Percentiles rank a stretch among this genome's conserved stretches.
Evolutionary conservation across 2,113 vertebrate genomes (phyloP).

Genomic region (Sardina pilchardus): DNA sequence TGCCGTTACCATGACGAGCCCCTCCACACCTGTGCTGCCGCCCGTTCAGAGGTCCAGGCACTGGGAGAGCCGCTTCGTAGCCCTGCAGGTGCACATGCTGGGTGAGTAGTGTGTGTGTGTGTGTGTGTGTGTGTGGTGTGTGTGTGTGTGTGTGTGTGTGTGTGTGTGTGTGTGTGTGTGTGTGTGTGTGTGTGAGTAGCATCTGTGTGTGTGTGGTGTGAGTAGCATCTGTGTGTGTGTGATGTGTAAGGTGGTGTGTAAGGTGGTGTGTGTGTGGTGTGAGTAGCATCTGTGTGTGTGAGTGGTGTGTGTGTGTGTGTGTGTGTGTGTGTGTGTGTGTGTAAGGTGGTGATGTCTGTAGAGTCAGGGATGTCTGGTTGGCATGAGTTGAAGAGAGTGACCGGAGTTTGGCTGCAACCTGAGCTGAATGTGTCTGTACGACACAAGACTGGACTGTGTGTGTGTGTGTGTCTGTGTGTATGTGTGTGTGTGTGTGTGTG

Average conservation of each 20-base stretch:
- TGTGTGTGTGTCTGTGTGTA: not conserved
- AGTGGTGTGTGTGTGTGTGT: not conserved
- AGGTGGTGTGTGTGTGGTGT: slow-evolving; percentile 5
- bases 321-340: slow-evolving; percentile 5
- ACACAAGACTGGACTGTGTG: not conserved
- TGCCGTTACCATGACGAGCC: not conserved
- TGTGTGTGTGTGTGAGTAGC: slow-evolving; percentile 3
- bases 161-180: no score
- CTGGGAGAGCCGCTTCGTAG: slow-evolving; percentile 91
- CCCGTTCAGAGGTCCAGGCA: slow-evolving; percentile 65
- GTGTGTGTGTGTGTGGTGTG: slow-evolving; percentile 4
- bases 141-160: not conserved
- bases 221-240: not conserved
- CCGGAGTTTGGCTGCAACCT: not conserved
- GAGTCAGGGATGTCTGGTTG: not conserved
- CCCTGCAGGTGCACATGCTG: slow-evolving; percentile 93
- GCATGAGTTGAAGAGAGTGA: not conserved
- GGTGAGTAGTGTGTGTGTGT: slow-evolving; percentile 70
- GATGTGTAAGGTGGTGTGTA: slow-evolving; percentile 40
- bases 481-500: not conserved
- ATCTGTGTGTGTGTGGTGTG: slow-evolving; percentile 3
- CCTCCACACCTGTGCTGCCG: not conserved
- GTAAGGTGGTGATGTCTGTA: not conserved
- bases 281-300: not conserved
- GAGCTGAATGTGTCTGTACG: not conserved